Evolutionary conservation across 2,113 vertebrate genomes (phyloP).

Genomic region (Muscicapa adusta): DNA sequence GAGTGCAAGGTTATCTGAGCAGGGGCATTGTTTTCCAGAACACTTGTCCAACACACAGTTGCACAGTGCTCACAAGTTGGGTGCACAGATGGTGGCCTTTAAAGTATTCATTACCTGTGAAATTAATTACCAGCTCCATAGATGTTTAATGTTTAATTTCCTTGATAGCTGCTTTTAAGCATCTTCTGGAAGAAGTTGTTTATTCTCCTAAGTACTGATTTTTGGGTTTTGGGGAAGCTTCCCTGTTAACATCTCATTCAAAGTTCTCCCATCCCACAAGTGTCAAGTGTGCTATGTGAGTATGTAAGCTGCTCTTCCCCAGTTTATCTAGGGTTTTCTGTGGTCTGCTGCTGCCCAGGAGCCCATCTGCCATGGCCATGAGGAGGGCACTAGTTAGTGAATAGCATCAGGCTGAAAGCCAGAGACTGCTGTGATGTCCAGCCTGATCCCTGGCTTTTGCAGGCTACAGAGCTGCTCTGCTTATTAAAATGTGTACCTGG

Average conservation of each 20-base stretch:
- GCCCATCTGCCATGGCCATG: fast-evolving
- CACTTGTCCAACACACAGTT: fast-evolving
- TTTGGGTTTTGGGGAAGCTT: fast-evolving
- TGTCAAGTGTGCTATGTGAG: neutral
- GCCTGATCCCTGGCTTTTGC: neutral
- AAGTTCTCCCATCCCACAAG: neutral
- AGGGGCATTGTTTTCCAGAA: constrained; percentile 1
- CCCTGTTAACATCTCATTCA: neutral
- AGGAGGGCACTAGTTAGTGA: neutral
- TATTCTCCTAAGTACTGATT: neutral
- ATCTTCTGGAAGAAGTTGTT: neutral
- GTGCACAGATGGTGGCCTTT: neutral
- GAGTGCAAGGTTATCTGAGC: neutral
- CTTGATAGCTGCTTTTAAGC: neutral
- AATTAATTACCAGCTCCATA: neutral
- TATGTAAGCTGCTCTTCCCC: neutral
- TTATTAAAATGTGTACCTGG: neutral
- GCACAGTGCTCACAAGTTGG: neutral
- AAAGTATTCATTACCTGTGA: neutral
- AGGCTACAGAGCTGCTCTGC: neutral
- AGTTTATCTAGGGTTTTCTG: neutral
- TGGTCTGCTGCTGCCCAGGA: neutral
- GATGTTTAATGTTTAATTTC: neutral
- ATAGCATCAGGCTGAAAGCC: neutral
- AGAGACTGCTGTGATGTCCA: fast-evolving